A percentile compares a stretch with the other conserved stretches of the same genome.
Conservation (phyloP, 2,113 vertebrate genomes). For the Nesogale talazaci region DNA sequence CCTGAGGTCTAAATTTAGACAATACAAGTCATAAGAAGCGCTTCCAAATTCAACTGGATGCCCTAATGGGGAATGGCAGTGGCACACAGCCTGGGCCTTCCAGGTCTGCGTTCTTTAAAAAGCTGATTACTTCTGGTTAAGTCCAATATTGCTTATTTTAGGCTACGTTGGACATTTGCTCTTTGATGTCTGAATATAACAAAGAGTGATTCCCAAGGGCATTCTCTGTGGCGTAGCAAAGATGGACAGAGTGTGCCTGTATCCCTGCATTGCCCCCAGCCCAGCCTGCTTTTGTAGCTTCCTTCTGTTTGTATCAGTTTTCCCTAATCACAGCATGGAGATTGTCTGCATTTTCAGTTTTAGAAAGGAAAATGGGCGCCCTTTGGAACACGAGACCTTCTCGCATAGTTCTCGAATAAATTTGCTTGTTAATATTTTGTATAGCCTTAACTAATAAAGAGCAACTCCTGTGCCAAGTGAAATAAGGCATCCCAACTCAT, state of each 20-base stretch:
- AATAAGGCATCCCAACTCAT: not conserved
- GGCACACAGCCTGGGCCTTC: not conserved
- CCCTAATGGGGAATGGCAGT: not conserved
- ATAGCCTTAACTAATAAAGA: not conserved
- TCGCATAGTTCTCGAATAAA: not conserved
- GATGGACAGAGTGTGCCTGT: not conserved
- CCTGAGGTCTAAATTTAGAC: constrained; percentile 42
- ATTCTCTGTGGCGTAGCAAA: not conserved
- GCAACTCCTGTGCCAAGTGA: not conserved
- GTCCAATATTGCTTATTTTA: constrained; percentile 40
- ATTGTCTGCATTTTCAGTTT: constrained; percentile 33
- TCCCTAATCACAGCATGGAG: not conserved
- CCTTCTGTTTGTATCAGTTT: not conserved
- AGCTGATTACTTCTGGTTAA: constrained; percentile 40
- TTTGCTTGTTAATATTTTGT: not conserved
- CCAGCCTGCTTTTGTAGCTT: not conserved
- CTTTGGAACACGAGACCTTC: not conserved
- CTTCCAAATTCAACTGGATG: constrained; percentile 22
- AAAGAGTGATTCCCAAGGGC: not conserved
- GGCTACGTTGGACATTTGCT: constrained; percentile 4
- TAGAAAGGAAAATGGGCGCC: not conserved
- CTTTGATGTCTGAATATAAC: constrained; percentile 16
- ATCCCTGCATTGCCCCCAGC: not conserved
- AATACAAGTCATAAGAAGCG: not conserved
- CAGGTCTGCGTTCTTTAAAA: not conserved